These are phyloP conservation scores for Andrena hattorfiana DNA, from an alignment of 2,888 invertebrate species.

Conservation along the genomic window DNA sequence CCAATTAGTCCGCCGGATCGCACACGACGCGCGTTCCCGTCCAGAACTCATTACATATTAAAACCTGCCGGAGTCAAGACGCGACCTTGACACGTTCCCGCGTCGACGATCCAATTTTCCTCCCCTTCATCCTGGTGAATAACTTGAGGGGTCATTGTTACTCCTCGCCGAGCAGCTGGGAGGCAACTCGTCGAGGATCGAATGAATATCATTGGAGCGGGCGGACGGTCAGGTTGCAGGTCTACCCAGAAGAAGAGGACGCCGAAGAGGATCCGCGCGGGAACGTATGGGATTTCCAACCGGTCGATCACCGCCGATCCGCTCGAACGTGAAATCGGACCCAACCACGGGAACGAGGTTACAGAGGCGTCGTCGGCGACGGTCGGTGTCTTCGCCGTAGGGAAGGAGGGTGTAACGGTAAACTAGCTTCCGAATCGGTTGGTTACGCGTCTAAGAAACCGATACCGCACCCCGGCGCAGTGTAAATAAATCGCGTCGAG, in stretches of 20 bases:
- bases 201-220: constrained; percentile 52
- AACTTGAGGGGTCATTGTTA: constrained; percentile 61
- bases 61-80: neutral
- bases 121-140: constrained; percentile 18
- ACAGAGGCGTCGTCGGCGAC: constrained; percentile 43
- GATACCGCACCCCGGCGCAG: constrained; percentile 48
- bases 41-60: neutral
- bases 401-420: constrained; percentile 62
- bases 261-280: constrained; percentile 72
- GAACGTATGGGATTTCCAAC: constrained; percentile 74
- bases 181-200: constrained; percentile 28
- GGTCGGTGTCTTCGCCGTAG: constrained; percentile 32
- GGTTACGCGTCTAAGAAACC: constrained; percentile 66
- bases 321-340: constrained; percentile 73
- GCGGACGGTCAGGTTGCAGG: constrained; percentile 55
- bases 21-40: neutral
- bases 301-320: constrained; percentile 67
- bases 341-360: constrained; percentile 67
- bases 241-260: constrained; percentile 29
- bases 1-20: neutral
- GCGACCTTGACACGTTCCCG: constrained; percentile 17
- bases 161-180: constrained; percentile 38
- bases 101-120: constrained; percentile 30
- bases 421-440: constrained; percentile 72
- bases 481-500: constrained; percentile 62